Evolutionary conservation across 2,888 invertebrate species (phyloP).

Genomic region (Dasysyrphus albostriatus): DNA sequence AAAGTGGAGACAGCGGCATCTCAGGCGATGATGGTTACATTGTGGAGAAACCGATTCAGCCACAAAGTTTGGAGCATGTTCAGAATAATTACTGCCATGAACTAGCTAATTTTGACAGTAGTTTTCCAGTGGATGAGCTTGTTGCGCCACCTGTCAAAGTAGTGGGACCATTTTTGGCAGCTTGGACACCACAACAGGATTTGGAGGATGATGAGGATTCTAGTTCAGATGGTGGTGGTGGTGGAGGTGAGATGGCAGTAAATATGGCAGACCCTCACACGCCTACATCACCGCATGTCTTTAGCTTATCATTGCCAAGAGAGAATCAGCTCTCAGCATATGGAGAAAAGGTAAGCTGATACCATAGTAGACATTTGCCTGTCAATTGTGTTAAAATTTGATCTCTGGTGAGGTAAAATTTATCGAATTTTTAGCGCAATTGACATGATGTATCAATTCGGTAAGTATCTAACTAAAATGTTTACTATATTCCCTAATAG

Average conservation of each 20-base stretch:
- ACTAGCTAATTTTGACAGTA: constrained; percentile 26
- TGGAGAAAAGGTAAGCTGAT: constrained; percentile 77
- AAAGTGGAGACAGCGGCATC: constrained; percentile 93
- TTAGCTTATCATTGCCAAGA: constrained; percentile 90
- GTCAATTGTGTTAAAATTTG: too few species aligned
- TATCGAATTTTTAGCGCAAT: too few species aligned
- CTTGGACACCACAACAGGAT: constrained; percentile 95
- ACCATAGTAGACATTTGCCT: too few species aligned
- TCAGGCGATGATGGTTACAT: constrained; percentile 87
- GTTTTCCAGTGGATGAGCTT: constrained; percentile 1
- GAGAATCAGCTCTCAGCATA: constrained; percentile 85
- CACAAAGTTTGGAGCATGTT: constrained; percentile 28
- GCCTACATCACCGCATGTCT: constrained; percentile 86
- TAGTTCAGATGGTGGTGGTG: constrained; percentile 78
- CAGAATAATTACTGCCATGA: constrained; percentile 25
- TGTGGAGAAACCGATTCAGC: constrained; percentile 61
- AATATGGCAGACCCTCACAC: constrained; percentile 77
- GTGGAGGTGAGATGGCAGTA: constrained; percentile 70
- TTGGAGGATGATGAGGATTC: constrained; percentile 88
- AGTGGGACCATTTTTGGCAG: constrained; percentile 78
- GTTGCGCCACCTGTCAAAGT: constrained; percentile 47
- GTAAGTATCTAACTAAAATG: neutral
- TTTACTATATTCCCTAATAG: constrained; percentile 27
- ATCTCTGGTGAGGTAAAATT: too few species aligned
- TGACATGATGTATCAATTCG: too few species aligned